Evolutionary conservation across 2,888 invertebrate genomes (phyloP).

Genomic region (Athrips mouffetella): DNA sequence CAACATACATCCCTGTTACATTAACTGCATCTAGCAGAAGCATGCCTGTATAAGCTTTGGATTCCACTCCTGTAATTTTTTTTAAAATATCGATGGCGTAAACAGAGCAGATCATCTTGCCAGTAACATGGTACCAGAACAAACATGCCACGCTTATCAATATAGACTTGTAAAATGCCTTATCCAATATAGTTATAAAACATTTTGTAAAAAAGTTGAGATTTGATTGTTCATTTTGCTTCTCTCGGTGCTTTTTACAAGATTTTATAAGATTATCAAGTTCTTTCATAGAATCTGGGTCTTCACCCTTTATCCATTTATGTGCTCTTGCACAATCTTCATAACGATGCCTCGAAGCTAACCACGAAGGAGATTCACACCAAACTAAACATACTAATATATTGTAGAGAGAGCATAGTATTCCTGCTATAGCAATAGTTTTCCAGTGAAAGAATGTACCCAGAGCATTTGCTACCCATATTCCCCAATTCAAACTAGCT

Average conservation of each 20-base stretch:
- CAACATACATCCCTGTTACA: slow-evolving; percentile 49
- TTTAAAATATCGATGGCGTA: slow-evolving; percentile 48
- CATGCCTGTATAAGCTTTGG: slow-evolving; percentile 48
- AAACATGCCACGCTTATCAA: slow-evolving; percentile 30
- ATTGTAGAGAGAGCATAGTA: slow-evolving; percentile 20
- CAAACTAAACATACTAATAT: slow-evolving; percentile 20
- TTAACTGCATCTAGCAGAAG: slow-evolving; percentile 53
- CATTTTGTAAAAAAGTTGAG: slow-evolving; percentile 23
- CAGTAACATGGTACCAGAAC: slow-evolving; percentile 30
- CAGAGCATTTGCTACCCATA: slow-evolving; percentile 26
- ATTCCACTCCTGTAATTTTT: slow-evolving; percentile 43
- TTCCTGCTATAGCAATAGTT: slow-evolving; percentile 22
- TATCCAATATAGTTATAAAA: slow-evolving; percentile 15
- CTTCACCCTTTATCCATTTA: slow-evolving; percentile 22
- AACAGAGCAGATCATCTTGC: slow-evolving; percentile 41
- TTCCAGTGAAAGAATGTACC: slow-evolving; percentile 27
- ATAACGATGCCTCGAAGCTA: slow-evolving; percentile 25
- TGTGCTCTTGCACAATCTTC: slow-evolving; percentile 26
- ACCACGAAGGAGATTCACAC: slow-evolving; percentile 32
- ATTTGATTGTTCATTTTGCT: slow-evolving; percentile 20
- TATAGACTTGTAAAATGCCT: slow-evolving; percentile 39
- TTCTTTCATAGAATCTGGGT: slow-evolving; percentile 23
- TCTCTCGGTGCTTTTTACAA: slow-evolving; percentile 24
- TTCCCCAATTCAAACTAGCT: slow-evolving; percentile 24
- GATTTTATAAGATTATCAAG: slow-evolving; percentile 22